Evolutionary conservation across 1,140 invertebrate species (phyloP).

Genomic region (Melanaphis sacchari): DNA sequence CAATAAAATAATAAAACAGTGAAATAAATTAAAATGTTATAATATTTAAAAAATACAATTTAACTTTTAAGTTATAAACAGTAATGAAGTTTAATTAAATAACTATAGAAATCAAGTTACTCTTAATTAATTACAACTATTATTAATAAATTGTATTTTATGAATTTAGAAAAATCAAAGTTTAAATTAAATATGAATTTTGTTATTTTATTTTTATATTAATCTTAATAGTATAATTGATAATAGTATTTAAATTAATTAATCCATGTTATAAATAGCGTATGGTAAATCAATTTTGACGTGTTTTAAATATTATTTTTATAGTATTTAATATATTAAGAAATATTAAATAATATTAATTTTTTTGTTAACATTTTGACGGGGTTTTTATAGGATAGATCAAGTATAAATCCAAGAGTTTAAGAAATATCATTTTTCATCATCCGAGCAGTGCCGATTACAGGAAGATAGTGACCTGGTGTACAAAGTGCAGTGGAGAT

Average conservation of each 20-base stretch:
- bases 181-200: background rate
- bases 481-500: background rate
- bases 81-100: no score
- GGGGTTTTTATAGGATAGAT: background rate
- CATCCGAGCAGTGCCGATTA: background rate
- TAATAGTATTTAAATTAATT: background rate
- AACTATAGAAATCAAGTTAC: no score
- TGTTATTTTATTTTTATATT: background rate
- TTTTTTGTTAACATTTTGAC: background rate
- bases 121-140: no score
- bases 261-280: background rate
- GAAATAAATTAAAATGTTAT: no score
- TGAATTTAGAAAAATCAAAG: background rate
- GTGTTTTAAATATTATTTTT: background rate
- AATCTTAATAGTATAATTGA: background rate
- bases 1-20: no score
- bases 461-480: background rate
- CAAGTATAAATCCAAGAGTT: background rate
- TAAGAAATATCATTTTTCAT: constrained; percentile 30
- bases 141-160: background rate
- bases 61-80: no score
- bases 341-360: background rate
- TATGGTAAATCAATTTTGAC: background rate
- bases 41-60: no score
- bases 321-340: background rate